Conservation (phyloP, 2,797 vertebrate genomes). For the Gymnoscopelus microlampas region DNA sequence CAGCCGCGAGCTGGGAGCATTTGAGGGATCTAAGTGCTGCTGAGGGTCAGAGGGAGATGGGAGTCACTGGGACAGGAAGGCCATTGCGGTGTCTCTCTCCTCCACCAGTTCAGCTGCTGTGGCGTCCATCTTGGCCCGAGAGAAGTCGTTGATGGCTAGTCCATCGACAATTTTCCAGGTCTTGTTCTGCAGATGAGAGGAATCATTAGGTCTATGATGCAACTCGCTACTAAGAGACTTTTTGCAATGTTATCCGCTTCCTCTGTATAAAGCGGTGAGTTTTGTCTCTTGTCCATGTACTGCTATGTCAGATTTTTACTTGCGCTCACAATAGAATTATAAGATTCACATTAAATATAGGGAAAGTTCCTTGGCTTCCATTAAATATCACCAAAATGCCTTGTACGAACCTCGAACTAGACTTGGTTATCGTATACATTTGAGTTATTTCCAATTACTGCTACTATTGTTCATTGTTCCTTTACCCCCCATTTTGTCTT, state of each 20-base stretch:
- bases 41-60: slow-evolving; percentile 26
- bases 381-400: too few relatives aligned
- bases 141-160: slow-evolving; percentile 91
- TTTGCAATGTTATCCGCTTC: too few relatives aligned
- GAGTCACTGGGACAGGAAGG: slow-evolving; percentile 90
- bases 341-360: too few relatives aligned
- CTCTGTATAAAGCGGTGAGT: not conserved
- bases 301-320: not conserved
- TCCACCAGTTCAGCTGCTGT: slow-evolving; percentile 92
- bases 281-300: not conserved
- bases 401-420: too few relatives aligned
- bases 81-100: slow-evolving; percentile 91
- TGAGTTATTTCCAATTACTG: too few relatives aligned
- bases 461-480: too few relatives aligned
- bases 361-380: too few relatives aligned
- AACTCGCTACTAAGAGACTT: not conserved
- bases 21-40: slow-evolving; percentile 63
- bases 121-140: slow-evolving; percentile 90
- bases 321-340: too few relatives aligned
- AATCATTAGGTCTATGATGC: not conserved
- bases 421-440: too few relatives aligned
- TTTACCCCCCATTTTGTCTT: too few relatives aligned
- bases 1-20: slow-evolving; percentile 83
- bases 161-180: slow-evolving; percentile 92
- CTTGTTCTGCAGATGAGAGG: slow-evolving; percentile 83